Percentiles rank a stretch among this genome's conserved stretches.
Conservation (phyloP, 2,888 invertebrate species). For the Antitype chi region DNA sequence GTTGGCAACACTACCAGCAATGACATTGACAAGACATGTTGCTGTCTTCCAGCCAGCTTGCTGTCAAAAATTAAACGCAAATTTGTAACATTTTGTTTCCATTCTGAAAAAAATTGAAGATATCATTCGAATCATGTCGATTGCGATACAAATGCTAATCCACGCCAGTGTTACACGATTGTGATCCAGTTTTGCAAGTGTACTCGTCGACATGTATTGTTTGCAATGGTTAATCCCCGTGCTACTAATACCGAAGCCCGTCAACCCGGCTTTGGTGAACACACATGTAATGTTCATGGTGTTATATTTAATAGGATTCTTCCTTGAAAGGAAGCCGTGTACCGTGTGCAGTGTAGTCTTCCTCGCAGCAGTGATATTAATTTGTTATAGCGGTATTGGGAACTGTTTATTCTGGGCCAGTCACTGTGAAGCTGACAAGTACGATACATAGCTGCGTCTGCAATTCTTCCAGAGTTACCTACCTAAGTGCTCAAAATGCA, state of each 20-base stretch:
- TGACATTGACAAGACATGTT: conserved; percentile 14
- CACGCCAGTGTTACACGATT: conserved; percentile 67
- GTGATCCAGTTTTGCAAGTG: conserved; percentile 61
- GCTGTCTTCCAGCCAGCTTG: background rate
- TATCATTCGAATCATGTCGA: conserved; percentile 80
- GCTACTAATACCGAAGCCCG: conserved; percentile 98
- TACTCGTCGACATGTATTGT: conserved; percentile 95
- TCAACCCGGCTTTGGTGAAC: conserved; percentile 98
- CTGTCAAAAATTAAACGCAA: conserved; percentile 71
- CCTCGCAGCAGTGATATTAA: conserved; percentile 96
- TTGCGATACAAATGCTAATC: conserved; percentile 74
- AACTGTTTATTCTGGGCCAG: conserved; percentile 98
- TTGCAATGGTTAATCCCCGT: conserved; percentile 99
- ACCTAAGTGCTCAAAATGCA: conserved; percentile 82
- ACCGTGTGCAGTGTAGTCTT: conserved; percentile 99
- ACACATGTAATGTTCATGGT: conserved; percentile 99
- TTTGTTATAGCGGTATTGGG: conserved; percentile 99
- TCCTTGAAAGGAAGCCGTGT: conserved; percentile 98
- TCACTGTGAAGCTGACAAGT: conserved; percentile 93
- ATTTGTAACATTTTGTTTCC: conserved; percentile 64
- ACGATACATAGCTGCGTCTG: conserved; percentile 84
- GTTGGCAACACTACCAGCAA: no score
- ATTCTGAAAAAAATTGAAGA: conserved; percentile 71
- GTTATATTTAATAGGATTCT: conserved; percentile 98
- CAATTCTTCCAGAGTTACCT: conserved; percentile 75